Evolutionary conservation across 2,888 invertebrate genomes (phyloP).

Genomic region (Priocnemis perturbator): DNA sequence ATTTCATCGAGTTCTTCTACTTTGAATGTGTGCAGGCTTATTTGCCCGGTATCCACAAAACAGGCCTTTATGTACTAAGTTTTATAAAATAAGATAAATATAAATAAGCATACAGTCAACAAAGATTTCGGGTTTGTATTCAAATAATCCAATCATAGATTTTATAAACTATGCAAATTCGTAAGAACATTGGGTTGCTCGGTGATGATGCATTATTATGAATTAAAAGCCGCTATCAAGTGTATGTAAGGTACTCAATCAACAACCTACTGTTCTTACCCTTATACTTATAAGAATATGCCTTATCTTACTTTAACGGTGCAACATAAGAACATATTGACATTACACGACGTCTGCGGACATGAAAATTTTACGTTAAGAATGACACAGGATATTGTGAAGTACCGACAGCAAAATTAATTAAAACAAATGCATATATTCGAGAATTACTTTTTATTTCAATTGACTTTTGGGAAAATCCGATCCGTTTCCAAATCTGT

Average conservation of each 20-base stretch:
- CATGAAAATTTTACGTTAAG: constrained; percentile 24
- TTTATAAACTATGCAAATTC: constrained; percentile 56
- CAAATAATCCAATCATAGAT: constrained; percentile 58
- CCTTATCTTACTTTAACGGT: constrained; percentile 65
- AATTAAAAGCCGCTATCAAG: constrained; percentile 42
- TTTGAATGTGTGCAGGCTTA: constrained; percentile 57
- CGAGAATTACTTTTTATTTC: too few relatives aligned
- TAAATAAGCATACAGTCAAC: constrained; percentile 31
- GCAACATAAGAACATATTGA: constrained; percentile 46
- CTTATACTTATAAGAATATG: constrained; percentile 54
- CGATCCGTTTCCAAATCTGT: too few relatives aligned
- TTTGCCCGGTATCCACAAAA: constrained; percentile 59
- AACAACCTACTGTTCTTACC: constrained; percentile 51
- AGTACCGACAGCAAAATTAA: constrained; percentile 28
- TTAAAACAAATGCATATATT: constrained; percentile 5
- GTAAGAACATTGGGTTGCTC: constrained; percentile 53
- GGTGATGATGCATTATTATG: constrained; percentile 50
- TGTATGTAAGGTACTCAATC: constrained; percentile 43
- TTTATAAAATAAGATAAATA: constrained; percentile 48
- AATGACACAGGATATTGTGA: constrained; percentile 23
- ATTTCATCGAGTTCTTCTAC: constrained; percentile 20
- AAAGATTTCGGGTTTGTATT: constrained; percentile 58
- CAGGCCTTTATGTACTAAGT: constrained; percentile 55
- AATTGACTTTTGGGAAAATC: neutral
- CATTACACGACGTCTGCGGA: neutral